Evolutionary conservation across 2,113 vertebrate genomes (phyloP).

Genomic region (Donacobius atricapilla): DNA sequence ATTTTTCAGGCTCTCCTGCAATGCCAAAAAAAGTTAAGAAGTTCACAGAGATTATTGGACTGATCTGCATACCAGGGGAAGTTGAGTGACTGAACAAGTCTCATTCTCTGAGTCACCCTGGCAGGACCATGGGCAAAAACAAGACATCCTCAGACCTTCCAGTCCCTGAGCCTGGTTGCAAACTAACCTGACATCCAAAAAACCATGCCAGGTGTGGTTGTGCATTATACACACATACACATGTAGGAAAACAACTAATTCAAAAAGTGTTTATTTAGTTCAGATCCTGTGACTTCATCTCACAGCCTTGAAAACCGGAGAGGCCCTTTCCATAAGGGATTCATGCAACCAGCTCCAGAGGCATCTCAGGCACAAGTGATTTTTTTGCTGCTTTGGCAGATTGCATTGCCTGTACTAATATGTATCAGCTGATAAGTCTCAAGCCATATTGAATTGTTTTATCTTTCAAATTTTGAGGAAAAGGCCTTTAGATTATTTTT

Average conservation of each 20-base stretch:
- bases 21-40: background rate
- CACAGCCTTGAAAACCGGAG: background rate
- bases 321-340: background rate
- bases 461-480: background rate
- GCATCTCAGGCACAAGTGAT: background rate
- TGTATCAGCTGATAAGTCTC: background rate
- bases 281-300: background rate
- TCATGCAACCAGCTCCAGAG: background rate
- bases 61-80: background rate
- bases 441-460: background rate
- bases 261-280: background rate
- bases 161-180: background rate
- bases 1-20: background rate
- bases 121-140: background rate
- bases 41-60: background rate
- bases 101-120: background rate
- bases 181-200: background rate
- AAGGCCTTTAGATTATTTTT: background rate
- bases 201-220: background rate
- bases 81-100: background rate
- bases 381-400: background rate
- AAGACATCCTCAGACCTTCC: background rate
- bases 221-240: background rate
- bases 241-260: background rate
- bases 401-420: background rate